phyloP scores from a whole-genome alignment of 2,797 vertebrate genomes.

The Cercopithecus mitis region DNA sequence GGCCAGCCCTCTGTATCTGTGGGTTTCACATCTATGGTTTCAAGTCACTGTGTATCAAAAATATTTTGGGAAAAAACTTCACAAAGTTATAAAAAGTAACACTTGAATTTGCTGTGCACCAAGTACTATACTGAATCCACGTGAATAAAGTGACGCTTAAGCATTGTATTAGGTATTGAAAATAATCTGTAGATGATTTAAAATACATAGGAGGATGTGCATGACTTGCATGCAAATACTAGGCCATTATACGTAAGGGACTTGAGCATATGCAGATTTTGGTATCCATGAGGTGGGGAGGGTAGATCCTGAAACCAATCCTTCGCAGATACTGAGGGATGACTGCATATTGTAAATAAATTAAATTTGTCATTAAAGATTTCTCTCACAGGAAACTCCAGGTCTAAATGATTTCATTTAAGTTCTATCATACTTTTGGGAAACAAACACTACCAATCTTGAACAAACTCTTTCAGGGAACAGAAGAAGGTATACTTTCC shows the following conservation, averaged over 20 bases:
- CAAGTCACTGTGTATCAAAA: background rate
- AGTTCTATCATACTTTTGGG: background rate
- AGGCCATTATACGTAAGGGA: background rate
- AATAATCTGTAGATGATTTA: background rate
- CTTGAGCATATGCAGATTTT: background rate
- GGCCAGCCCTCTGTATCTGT: background rate
- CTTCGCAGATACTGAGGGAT: background rate
- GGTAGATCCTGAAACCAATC: background rate
- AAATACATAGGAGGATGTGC: too few relatives aligned
- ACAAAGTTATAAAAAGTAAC: background rate
- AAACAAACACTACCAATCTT: background rate
- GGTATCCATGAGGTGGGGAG: background rate
- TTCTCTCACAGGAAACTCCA: background rate
- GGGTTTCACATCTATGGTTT: background rate
- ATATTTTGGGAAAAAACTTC: background rate
- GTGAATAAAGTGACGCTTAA: background rate
- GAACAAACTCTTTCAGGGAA: background rate
- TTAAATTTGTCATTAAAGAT: background rate
- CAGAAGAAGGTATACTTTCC: background rate
- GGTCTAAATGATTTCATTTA: background rate
- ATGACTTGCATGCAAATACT: background rate
- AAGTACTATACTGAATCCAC: background rate
- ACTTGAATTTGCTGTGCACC: background rate
- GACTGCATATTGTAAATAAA: background rate
- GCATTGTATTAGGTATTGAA: background rate